Conservation (phyloP, 1,140 invertebrate species). For the Cherax quadricarinatus region DNA sequence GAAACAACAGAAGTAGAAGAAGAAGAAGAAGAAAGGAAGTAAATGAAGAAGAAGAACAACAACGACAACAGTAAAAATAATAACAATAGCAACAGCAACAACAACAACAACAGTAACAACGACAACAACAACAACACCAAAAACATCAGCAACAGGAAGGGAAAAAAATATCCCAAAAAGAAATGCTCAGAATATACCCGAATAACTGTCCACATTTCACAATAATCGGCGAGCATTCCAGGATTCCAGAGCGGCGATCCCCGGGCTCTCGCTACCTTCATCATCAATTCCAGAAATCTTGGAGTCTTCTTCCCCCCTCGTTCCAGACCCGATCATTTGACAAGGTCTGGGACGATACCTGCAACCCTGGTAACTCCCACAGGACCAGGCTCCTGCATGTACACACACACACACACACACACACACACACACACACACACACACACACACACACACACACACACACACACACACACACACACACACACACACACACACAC, state of each 20-base stretch:
- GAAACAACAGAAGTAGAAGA: background rate
- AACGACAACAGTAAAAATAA: no score
- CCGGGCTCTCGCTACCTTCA: slow-evolving; percentile 25
- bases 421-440: no score
- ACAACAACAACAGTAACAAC: background rate
- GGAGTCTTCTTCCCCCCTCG: background rate
- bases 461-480: no score
- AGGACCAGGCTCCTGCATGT: no score
- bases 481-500: no score
- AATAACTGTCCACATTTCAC: slow-evolving; percentile 1
- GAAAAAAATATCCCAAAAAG: no score
- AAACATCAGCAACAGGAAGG: background rate
- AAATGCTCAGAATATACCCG: background rate
- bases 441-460: no score
- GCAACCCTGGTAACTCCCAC: background rate
- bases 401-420: no score
- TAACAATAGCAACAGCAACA: background rate
- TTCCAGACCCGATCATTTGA: slow-evolving; percentile 30
- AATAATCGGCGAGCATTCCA: background rate
- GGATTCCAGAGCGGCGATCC: background rate
- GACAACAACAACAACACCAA: no score
- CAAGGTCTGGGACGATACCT: background rate
- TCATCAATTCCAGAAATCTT: slow-evolving; percentile 45
- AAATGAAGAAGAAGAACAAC: no score
- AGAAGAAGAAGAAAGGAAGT: no score